Conservation (phyloP, 1,140 invertebrate species). For the Penaeus vannamei region DNA sequence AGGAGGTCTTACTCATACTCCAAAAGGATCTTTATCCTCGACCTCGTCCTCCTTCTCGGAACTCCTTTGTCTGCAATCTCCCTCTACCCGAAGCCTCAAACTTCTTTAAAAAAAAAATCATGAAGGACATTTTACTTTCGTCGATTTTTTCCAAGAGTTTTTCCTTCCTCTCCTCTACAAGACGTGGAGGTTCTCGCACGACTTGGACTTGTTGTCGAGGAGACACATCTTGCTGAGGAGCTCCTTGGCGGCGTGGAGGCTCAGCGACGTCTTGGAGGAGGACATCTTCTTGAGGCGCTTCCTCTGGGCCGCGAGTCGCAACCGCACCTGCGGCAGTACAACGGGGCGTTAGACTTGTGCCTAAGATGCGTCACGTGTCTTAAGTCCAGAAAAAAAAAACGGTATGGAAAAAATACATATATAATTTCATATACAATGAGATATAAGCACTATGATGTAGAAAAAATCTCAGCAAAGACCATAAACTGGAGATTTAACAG, state of each 20-base stretch:
- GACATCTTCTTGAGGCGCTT: slow-evolving; percentile 83
- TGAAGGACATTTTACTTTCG: not conserved
- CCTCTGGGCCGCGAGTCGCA: slow-evolving; percentile 75
- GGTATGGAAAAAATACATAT: no score
- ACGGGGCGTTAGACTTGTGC: not conserved
- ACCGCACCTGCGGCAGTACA: slow-evolving; percentile 71
- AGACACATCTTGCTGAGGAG: slow-evolving; percentile 87
- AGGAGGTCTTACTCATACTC: no score
- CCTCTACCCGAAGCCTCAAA: not conserved
- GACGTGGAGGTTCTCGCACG: slow-evolving; percentile 90
- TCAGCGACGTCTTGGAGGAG: slow-evolving; percentile 82
- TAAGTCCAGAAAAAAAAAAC: no score
- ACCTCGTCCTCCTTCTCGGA: no score
- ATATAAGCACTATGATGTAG: not conserved
- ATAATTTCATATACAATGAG: no score
- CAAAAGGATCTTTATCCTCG: no score
- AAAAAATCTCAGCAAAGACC: not conserved
- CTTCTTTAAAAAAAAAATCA: not conserved
- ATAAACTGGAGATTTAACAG: not conserved
- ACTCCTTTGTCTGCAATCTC: no score
- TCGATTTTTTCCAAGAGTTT: no score
- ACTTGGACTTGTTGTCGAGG: slow-evolving; percentile 89
- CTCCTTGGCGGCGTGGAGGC: slow-evolving; percentile 84
- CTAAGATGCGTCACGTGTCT: no score
- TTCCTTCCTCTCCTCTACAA: slow-evolving; percentile 75